These are phyloP conservation scores for Seira ritae DNA, from an alignment of 2,888 invertebrate species.

Conservation along the genomic window DNA sequence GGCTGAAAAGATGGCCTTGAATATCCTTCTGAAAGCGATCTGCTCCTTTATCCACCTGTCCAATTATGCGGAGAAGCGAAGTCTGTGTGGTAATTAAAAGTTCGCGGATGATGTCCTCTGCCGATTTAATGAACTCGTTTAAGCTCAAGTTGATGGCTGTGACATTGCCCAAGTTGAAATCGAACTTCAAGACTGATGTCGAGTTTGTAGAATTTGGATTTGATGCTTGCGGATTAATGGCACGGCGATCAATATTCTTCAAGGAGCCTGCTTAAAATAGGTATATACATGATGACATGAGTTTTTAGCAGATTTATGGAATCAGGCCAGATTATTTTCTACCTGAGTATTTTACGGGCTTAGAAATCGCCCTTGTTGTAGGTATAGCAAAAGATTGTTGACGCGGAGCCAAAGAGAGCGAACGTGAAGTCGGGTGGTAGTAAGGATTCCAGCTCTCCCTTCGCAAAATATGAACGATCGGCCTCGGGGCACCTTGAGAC, in stretches of 20 bases:
- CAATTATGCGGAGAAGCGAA: constrained; percentile 44
- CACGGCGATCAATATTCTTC: background rate
- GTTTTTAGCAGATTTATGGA: background rate
- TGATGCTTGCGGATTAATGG: background rate
- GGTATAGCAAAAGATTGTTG: background rate
- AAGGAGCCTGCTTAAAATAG: background rate
- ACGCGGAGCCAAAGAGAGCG: constrained; percentile 14
- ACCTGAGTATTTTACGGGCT: background rate
- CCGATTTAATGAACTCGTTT: constrained; percentile 35
- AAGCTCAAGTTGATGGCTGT: constrained; percentile 36
- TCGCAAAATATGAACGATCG: too few species aligned
- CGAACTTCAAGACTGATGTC: background rate
- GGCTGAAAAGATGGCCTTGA: constrained; percentile 26
- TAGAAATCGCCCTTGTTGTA: constrained; percentile 13
- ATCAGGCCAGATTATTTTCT: background rate
- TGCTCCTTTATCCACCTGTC: constrained; percentile 41
- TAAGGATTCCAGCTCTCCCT: constrained; percentile 44
- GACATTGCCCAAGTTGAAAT: constrained; percentile 37
- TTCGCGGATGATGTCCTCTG: constrained; percentile 33
- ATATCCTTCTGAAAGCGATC: constrained; percentile 39
- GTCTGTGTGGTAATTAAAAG: constrained; percentile 40
- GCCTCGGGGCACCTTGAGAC: constrained; percentile 28
- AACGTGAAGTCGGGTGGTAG: constrained; percentile 26
- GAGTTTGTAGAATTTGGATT: background rate
- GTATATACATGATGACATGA: background rate